Conservation (phyloP, 2,113 vertebrate genomes). For the Atherinomorus stipes region DNA sequence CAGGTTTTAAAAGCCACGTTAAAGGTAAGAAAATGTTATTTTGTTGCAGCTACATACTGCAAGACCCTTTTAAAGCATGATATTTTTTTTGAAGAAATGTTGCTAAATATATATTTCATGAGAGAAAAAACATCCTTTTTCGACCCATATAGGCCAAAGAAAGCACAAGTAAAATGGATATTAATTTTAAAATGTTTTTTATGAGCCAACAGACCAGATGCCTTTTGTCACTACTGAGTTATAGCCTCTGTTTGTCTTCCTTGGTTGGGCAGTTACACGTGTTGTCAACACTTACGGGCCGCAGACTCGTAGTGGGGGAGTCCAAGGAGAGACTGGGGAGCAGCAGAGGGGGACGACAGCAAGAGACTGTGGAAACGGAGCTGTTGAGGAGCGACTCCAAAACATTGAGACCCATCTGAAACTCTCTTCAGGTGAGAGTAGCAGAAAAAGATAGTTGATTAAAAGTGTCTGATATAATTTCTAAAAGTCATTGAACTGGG, state of each 20-base stretch:
- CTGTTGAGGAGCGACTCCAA: conserved; percentile 92
- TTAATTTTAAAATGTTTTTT: not conserved
- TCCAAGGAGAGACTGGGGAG: conserved; percentile 77
- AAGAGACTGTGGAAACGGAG: conserved; percentile 90
- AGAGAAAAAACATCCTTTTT: too few relatives aligned
- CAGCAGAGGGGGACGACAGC: conserved; percentile 77
- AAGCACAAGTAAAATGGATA: not conserved
- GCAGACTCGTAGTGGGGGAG: conserved; percentile 87
- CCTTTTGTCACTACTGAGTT: not conserved
- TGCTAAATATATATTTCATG: not conserved
- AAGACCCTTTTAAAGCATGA: not conserved
- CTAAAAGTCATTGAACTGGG: too few relatives aligned
- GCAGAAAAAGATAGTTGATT: not conserved
- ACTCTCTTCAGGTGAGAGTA: conserved; percentile 86
- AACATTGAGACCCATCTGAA: conserved; percentile 96
- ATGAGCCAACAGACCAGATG: not conserved
- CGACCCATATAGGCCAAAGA: too few relatives aligned
- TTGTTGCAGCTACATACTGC: not conserved
- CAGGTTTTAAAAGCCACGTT: conserved; percentile 98
- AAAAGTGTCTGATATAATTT: too few relatives aligned
- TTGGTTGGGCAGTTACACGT: conserved; percentile 86
- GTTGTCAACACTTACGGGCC: conserved; percentile 97
- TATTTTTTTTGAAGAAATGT: not conserved
- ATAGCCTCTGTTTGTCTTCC: not conserved
- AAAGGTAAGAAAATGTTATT: conserved; percentile 85